A percentile compares a stretch with the other conserved stretches of the same genome.
These are phyloP conservation scores for Scaptodrosophila lebanonensis DNA, from an alignment of 1,140 invertebrate species.

Conservation along the genomic window DNA sequence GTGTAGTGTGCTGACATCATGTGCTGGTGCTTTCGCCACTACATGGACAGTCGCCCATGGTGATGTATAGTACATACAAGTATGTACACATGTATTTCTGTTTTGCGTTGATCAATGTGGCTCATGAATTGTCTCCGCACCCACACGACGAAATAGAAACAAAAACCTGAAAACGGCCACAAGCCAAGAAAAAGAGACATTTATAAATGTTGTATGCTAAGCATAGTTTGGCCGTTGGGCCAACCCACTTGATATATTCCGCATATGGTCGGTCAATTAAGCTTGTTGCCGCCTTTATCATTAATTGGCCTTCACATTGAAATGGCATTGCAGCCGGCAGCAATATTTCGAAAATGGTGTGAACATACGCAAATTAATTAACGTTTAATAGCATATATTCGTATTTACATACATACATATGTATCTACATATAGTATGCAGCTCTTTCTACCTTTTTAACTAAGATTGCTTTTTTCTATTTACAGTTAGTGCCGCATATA, in stretches of 20 bases:
- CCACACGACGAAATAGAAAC: constrained; percentile 15
- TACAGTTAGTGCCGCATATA: constrained; percentile 65
- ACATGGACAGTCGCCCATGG: no score
- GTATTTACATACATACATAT: no score
- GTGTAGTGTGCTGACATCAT: no score
- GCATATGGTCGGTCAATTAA: constrained; percentile 9
- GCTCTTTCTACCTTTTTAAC: constrained; percentile 30
- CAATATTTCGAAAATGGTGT: no score
- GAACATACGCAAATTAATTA: no score
- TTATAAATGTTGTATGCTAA: constrained; percentile 40
- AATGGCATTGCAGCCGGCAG: constrained; percentile 30
- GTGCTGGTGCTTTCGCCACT: no score
- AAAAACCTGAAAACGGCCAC: constrained; percentile 6
- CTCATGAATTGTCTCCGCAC: neutral
- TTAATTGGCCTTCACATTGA: constrained; percentile 61
- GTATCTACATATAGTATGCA: no score
- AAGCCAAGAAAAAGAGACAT: constrained; percentile 16
- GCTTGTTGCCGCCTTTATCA: constrained; percentile 17
- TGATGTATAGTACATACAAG: no score
- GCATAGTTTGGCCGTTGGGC: constrained; percentile 6
- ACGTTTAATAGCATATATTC: no score
- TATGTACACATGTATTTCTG: no score
- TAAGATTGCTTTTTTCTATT: constrained; percentile 20
- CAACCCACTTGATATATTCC: constrained; percentile 43
- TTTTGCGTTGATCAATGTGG: no score